Conservation (phyloP, 2,797 vertebrate genomes). For the Schizothorax lantsangensis region DNA sequence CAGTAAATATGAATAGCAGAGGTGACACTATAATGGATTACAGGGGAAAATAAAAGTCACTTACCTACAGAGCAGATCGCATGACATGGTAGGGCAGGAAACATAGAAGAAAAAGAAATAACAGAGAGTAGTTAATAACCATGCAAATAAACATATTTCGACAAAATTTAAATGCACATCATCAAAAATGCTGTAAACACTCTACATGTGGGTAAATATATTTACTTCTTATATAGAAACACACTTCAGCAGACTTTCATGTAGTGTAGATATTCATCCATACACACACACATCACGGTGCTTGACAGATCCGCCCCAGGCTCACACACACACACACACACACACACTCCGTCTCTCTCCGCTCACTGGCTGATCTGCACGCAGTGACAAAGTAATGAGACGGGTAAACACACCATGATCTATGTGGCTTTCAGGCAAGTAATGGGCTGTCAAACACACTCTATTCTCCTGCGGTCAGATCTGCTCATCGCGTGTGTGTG, state of each 20-base stretch:
- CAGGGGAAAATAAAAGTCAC: background rate
- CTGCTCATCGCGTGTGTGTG: slow-evolving; percentile 26
- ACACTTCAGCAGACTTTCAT: slow-evolving; percentile 11
- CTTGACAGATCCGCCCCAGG: slow-evolving; percentile 48
- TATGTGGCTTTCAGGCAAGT: slow-evolving; percentile 58
- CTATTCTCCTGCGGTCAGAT: slow-evolving; percentile 44
- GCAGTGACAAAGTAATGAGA: slow-evolving; percentile 56
- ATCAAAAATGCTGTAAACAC: background rate
- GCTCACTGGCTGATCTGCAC: slow-evolving; percentile 25
- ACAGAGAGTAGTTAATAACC: background rate
- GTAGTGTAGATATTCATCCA: slow-evolving; percentile 37
- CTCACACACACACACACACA: slow-evolving; percentile 24
- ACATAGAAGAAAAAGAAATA: slow-evolving; percentile 12
- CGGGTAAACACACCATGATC: slow-evolving; percentile 58
- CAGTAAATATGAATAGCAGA: background rate
- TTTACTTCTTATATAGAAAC: slow-evolving; percentile 1
- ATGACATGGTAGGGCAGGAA: background rate
- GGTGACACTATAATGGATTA: background rate
- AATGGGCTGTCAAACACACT: slow-evolving; percentile 67
- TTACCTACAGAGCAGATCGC: slow-evolving; percentile 18
- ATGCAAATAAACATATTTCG: background rate
- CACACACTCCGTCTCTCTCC: background rate
- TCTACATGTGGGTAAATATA: background rate
- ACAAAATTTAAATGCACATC: background rate
- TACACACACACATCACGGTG: slow-evolving; percentile 43